Evolutionary conservation across 1,140 invertebrate species (phyloP), one percentile per base, ranked within the genome.

Genomic region (Cydia pomonella): DNA sequence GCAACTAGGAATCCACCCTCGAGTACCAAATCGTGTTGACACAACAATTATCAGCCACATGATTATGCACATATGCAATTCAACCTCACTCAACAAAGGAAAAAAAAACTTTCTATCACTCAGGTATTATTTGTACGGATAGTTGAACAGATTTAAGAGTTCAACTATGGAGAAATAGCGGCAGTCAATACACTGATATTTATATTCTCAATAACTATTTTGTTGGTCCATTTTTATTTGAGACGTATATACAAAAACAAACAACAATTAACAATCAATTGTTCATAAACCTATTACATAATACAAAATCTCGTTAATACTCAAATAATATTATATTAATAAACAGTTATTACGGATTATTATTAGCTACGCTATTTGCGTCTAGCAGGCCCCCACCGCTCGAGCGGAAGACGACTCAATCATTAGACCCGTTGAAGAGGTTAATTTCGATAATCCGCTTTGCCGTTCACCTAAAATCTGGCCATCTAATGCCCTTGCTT

Each of bases 361-460:
- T 81, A 81, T 81, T 78, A 78, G 69, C 76, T 72, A 50, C 13
- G 6, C 16, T 6, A n/a, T 59, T 59, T 74, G 76, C 77, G 76
- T 69, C 66, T 62, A 73, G 47, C 77, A 29, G 74, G 76, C 79
- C 79, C 83, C 77, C 76, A 66, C 74, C 76, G 75, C 63, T 82
- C 66, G 75, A 81, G 81, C 79, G 80, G 82, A 82, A 80, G 79
- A 41, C 16, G 73, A 87, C 81, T 83, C 85, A 80, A 86, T 88
- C 81, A 88, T 87, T 88, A 86, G 75, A 77, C 75, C 77, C 77
- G 82, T 73, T 85, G 85, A 86, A 83, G 84, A 88, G 84, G 87
- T 87, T 87, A 87, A 89, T 88, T 86, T 87, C 81, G 82, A 83
- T 89, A 89, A 90, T 86, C 84, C 87, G 76, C 82, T 88, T 89